Base-by-base conservation (phyloP, 1,140 invertebrate species). In the Neoseiulus cucumeris region DNA sequence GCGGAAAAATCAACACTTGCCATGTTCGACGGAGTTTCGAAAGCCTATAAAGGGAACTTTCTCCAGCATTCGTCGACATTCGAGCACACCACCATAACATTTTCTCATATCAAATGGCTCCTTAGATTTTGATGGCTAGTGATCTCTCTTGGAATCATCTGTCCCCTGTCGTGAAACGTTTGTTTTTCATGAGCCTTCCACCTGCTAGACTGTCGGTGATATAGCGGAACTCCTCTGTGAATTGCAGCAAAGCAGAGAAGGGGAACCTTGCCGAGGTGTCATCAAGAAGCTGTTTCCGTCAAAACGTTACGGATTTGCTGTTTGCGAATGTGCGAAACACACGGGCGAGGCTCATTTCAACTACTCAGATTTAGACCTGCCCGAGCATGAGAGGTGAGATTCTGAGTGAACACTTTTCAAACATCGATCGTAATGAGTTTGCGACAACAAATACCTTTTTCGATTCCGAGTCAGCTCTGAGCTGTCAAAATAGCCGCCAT, bases 241-340 rank as follows among this genome's bases (percentile, higher is more conserved):
- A n/a, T 39, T 39, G 9, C 33, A 39, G 33, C 33, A 39, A 2
- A 4, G 25, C 9, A 2, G 25, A 25, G 14, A 59, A 17, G 51
- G 51, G 2, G 51, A 59, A 59, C 14, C 22, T 5, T 59, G 51
- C 33, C 17, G 22, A 59, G 51, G 51, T 2, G 51, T 59, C 2
- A 59, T 59, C 14, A 59, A 59, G 51, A 59, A 59, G 22, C 51
- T 59, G n/a, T 59, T 59, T 33, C 51, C 51, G 51, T 25, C 51
- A 14, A 59, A 59, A 59, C 51, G 51, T 5, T 59, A 59, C 9
- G 51, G 51, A 59, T 59, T 59, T 33, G 17, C 33, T 25, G 51
- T 59, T 5, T 33, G 25, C 51, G 51, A 59, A 59, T 59, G 51
- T 20, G 14, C 1, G 12, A 14, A 59, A 14, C 51, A 59, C 33